Evolutionary conservation across 2,113 vertebrate species (phyloP).

Genomic region (Dolichallabes microphthalmus): DNA sequence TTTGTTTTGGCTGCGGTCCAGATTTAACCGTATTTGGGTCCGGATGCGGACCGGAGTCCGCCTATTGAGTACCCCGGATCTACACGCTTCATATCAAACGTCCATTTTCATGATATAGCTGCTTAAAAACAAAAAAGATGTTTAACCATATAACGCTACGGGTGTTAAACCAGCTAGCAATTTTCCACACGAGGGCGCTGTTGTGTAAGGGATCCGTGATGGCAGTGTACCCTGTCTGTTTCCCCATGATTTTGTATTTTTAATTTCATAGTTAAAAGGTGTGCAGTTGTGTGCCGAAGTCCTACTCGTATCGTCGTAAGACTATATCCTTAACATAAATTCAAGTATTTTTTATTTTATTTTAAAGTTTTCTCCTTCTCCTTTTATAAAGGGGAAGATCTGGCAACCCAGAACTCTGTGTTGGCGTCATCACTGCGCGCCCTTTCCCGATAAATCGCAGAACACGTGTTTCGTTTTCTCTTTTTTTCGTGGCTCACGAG

Average conservation of each 20-base stretch:
- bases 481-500: not conserved
- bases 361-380: not conserved
- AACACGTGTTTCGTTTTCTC: too few relatives aligned
- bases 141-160: too few relatives aligned
- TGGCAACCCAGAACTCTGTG: not conserved
- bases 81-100: not conserved
- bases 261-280: not conserved
- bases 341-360: not conserved
- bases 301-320: not conserved
- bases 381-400: too few relatives aligned
- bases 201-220: not conserved
- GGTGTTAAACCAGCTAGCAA: not conserved
- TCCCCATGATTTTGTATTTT: not conserved
- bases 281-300: not conserved
- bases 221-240: too few relatives aligned
- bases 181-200: constrained; percentile 27
- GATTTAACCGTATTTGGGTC: too few relatives aligned
- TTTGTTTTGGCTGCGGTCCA: too few relatives aligned
- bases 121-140: too few relatives aligned
- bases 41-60: too few relatives aligned
- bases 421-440: not conserved
- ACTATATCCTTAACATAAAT: not conserved
- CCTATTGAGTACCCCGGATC: too few relatives aligned
- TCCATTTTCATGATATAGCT: not conserved
- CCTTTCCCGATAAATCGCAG: not conserved